Evolutionary conservation across 1,140 invertebrate species (phyloP).

Genomic region (Eupeodes corollae): DNA sequence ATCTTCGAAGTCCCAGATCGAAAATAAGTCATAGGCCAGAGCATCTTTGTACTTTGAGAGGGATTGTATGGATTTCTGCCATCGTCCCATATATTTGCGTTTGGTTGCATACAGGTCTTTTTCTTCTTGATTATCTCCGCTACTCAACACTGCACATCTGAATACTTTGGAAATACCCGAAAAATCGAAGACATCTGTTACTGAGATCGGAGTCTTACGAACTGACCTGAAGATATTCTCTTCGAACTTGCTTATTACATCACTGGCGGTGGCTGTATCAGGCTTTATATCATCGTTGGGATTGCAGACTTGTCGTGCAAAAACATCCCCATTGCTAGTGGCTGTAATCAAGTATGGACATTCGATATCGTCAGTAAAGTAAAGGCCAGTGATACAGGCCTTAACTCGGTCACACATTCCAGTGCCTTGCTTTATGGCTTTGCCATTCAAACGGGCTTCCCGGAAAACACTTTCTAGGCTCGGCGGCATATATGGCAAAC

Average conservation of each 20-base stretch:
- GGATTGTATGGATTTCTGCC: conserved; percentile 7
- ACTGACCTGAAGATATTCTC: not conserved
- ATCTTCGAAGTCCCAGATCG: conserved; percentile 10
- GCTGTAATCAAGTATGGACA: conserved; percentile 2
- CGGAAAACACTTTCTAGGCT: conserved; percentile 5
- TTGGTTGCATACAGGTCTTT: not conserved
- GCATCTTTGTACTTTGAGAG: conserved; percentile 10
- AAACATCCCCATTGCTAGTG: conserved; percentile 8
- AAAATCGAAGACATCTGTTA: conserved; percentile 8
- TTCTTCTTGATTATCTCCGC: not conserved
- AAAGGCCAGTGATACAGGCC: conserved; percentile 6
- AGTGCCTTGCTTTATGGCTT: conserved; percentile 5
- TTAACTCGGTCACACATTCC: conserved; percentile 2
- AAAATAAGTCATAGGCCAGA: conserved; percentile 6
- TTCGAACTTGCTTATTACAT: conserved; percentile 4
- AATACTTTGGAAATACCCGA: conserved; percentile 9
- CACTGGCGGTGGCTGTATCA: not conserved
- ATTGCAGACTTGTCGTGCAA: not conserved
- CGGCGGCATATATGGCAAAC: conserved; percentile 8
- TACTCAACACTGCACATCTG: conserved; percentile 2
- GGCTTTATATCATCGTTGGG: not conserved
- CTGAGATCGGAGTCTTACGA: not conserved
- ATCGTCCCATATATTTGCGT: conserved; percentile 5
- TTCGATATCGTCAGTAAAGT: not conserved
- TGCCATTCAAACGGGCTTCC: conserved; percentile 1